Conservation (phyloP, 1,140 invertebrate species). For the Ooceraea biroi region DNA sequence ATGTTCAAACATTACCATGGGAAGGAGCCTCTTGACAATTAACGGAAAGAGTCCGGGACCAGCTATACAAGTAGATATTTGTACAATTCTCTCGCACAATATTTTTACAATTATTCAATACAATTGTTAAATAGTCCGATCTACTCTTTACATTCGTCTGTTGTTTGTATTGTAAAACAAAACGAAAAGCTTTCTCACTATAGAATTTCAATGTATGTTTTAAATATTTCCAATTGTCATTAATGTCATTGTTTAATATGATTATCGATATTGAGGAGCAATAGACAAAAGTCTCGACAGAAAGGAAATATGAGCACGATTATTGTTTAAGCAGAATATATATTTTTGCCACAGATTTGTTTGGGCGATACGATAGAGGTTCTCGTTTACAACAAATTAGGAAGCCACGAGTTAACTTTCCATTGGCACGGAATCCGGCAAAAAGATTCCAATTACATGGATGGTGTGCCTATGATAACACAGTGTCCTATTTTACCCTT, state of each 20-base stretch:
- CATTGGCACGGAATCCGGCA: slow-evolving; percentile 84
- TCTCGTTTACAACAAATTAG: slow-evolving; percentile 88
- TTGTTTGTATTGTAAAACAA: too few species aligned
- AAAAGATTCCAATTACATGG: slow-evolving; percentile 85
- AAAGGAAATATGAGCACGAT: not conserved
- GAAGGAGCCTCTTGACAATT: slow-evolving; percentile 80
- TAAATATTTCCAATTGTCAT: not conserved
- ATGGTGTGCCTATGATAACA: slow-evolving; percentile 88
- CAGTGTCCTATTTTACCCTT: slow-evolving; percentile 88
- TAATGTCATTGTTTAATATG: not conserved
- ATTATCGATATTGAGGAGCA: not conserved
- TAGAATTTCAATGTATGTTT: not conserved
- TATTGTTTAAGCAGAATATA: not conserved
- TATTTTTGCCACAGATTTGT: slow-evolving; percentile 88
- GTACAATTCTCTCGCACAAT: not conserved
- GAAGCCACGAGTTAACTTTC: slow-evolving; percentile 74
- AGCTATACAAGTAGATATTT: slow-evolving; percentile 90
- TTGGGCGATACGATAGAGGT: slow-evolving; percentile 89
- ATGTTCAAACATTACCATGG: not conserved
- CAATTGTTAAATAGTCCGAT: too few species aligned
- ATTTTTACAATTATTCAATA: not conserved
- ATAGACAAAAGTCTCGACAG: not conserved
- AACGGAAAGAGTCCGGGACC: slow-evolving; percentile 95
- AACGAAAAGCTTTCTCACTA: too few species aligned
- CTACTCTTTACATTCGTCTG: too few species aligned